Conservation (phyloP, 2,113 vertebrate genomes). For the Crotalus tigris region DNA sequence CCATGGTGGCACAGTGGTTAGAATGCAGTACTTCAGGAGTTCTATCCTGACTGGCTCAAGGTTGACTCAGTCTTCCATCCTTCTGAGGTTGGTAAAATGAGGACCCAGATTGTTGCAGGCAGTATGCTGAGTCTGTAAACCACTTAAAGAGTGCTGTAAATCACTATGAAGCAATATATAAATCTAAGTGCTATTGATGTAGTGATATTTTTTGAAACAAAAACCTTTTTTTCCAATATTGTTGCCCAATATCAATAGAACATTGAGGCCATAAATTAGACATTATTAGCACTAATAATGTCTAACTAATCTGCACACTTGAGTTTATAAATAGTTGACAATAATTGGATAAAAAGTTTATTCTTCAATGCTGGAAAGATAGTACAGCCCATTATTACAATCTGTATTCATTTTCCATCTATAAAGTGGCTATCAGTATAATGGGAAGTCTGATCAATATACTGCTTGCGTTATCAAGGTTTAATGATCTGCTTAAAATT, state of each 20-base stretch:
- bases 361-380: neutral
- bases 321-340: neutral
- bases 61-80: neutral
- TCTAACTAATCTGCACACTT: neutral
- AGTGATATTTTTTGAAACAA: neutral
- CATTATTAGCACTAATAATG: neutral
- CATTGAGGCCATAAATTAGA: neutral
- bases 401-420: neutral
- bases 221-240: neutral
- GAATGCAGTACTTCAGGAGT: neutral
- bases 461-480: neutral
- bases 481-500: neutral
- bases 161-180: neutral
- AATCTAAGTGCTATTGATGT: neutral
- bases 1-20: neutral
- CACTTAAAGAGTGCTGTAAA: neutral
- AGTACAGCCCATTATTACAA: neutral
- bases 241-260: neutral
- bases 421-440: neutral
- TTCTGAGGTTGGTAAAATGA: neutral
- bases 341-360: neutral
- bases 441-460: neutral
- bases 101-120: neutral
- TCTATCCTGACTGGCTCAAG: neutral
- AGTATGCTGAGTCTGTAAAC: neutral